Conservation (phyloP, 2,888 invertebrate species). For the Dasypogon diadema region DNA sequence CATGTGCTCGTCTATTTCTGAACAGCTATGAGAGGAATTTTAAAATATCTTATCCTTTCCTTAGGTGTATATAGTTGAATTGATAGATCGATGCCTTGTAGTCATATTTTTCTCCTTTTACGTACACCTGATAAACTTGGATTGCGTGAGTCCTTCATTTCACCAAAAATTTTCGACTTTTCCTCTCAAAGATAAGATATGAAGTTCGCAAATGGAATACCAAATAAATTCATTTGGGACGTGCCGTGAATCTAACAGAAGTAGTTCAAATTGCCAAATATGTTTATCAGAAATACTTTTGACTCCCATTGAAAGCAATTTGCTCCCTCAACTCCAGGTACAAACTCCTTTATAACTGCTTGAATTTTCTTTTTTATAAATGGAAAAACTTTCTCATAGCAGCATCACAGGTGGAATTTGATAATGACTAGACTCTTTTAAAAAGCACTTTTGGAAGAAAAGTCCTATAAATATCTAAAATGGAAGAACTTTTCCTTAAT, state of each 20-base stretch:
- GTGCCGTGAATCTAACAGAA: conserved; percentile 53
- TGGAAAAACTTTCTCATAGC: not conserved
- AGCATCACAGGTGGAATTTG: conserved; percentile 9
- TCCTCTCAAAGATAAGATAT: conserved; percentile 53
- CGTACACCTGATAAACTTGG: conserved; percentile 54
- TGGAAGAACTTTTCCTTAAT: too few relatives aligned
- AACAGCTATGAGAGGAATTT: conserved; percentile 32
- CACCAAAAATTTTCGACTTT: conserved; percentile 41
- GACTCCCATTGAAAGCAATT: conserved; percentile 8
- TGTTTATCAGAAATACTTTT: conserved; percentile 33
- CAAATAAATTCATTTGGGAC: conserved; percentile 56
- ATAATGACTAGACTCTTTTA: conserved; percentile 11
- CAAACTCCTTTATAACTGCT: conserved; percentile 27
- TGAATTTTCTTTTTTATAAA: conserved; percentile 13
- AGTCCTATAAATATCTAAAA: too few relatives aligned
- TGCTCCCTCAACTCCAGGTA: conserved; percentile 11
- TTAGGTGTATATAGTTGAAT: conserved; percentile 27
- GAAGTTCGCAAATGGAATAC: conserved; percentile 55
- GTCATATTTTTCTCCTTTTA: conserved; percentile 30
- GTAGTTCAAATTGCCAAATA: conserved; percentile 38
- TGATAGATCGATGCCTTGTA: conserved; percentile 48
- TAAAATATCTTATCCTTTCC: conserved; percentile 30
- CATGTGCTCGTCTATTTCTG: conserved; percentile 21
- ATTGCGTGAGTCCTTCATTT: conserved; percentile 21
- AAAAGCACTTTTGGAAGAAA: too few relatives aligned